These are phyloP conservation scores for Mycteria americana DNA, from an alignment of 2,797 vertebrate genomes.

Conservation along the genomic window DNA sequence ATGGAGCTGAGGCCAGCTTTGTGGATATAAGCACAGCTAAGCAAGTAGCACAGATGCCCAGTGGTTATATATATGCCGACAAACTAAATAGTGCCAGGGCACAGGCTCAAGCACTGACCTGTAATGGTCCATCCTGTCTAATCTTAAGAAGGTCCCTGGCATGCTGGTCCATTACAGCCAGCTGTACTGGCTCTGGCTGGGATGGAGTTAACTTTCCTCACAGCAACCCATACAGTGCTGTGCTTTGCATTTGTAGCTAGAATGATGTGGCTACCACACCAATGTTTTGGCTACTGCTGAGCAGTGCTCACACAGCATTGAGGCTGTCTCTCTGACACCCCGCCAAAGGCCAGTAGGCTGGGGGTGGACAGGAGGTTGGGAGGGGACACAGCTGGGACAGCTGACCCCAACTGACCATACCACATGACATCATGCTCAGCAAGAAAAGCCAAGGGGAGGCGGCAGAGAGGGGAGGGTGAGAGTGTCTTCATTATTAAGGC, in stretches of 20 bases:
- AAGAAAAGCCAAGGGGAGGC: neutral
- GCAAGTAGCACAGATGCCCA: neutral
- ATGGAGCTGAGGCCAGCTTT: neutral
- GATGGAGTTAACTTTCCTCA: neutral
- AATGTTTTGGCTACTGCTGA: neutral
- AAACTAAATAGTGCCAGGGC: neutral
- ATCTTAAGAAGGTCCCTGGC: neutral
- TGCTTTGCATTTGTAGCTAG: neutral
- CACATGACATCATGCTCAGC: neutral
- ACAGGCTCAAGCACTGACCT: neutral
- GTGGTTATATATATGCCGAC: neutral
- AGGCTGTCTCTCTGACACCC: neutral
- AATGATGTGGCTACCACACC: neutral
- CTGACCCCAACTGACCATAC: neutral
- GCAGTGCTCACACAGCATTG: neutral
- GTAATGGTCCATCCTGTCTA: too few relatives aligned
- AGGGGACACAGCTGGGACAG: neutral
- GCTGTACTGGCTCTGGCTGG: neutral
- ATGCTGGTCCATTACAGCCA: neutral
- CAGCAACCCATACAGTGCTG: neutral
- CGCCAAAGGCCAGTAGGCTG: neutral
- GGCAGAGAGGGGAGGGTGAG: rapidly evolving
- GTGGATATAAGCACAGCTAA: neutral
- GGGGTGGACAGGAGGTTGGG: neutral
- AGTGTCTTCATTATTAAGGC: neutral